Evolutionary conservation across 2,113 vertebrate species (phyloP).

Genomic region (Mohoua ochrocephala): DNA sequence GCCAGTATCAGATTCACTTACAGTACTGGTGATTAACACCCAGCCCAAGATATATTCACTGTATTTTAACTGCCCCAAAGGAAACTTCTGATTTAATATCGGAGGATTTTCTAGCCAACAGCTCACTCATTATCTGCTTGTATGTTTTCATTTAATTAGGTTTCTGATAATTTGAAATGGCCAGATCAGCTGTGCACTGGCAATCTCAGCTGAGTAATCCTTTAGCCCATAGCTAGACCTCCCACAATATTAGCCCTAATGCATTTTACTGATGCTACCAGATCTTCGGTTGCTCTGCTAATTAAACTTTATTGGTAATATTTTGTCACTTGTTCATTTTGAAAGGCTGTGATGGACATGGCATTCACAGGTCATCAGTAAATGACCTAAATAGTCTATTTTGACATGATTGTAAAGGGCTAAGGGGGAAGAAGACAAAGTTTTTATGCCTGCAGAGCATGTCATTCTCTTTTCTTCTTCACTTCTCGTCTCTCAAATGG

Average conservation of each 20-base stretch:
- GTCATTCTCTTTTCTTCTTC: background rate
- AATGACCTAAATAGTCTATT: background rate
- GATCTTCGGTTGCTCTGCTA: background rate
- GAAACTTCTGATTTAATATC: constrained; percentile 38
- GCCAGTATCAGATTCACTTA: background rate
- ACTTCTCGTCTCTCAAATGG: background rate
- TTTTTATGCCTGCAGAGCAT: background rate
- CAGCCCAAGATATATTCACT: background rate
- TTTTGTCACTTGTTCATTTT: background rate
- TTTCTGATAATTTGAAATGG: constrained; percentile 37
- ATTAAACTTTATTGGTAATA: background rate
- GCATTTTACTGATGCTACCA: background rate
- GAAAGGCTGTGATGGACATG: background rate
- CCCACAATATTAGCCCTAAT: background rate
- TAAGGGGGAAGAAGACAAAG: background rate
- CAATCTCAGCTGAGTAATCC: constrained; percentile 5
- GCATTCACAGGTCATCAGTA: background rate
- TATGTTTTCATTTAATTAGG: constrained; percentile 32
- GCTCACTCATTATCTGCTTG: constrained; percentile 2
- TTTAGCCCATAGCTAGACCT: constrained; percentile 3
- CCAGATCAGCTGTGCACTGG: constrained; percentile 3
- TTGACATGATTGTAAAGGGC: background rate
- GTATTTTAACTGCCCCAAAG: constrained; percentile 33
- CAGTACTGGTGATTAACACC: constrained; percentile 23
- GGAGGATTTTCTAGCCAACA: constrained; percentile 21